Conservation (phyloP, 92 coral and sea anemone genomes). For the Phenganax marumi region DNA sequence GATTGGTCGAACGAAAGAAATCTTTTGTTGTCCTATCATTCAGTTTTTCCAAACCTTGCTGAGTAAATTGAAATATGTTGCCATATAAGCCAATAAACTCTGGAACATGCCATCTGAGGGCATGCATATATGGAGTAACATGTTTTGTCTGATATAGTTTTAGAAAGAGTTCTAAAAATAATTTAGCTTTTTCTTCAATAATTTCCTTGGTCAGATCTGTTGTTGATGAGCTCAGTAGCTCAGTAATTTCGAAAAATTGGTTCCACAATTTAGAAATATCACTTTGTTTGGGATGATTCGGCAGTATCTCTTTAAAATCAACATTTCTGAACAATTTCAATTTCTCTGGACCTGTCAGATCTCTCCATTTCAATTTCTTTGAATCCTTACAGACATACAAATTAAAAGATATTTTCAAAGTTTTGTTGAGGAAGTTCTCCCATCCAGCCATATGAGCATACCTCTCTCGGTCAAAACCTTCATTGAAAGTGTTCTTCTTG, state of each 20-base stretch:
- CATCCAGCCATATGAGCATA: conserved; percentile 42
- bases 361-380: conserved; percentile 51
- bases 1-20: conserved; percentile 41
- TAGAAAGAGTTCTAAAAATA: conserved; percentile 32
- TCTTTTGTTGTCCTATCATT: conserved; percentile 61
- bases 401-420: conserved; percentile 44
- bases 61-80: conserved; percentile 34
- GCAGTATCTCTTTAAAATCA: conserved; percentile 23
- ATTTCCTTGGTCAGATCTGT: conserved; percentile 13
- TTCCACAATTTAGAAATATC: conserved; percentile 42
- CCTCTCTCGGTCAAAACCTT: conserved; percentile 25
- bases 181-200: conserved; percentile 26
- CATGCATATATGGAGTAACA: conserved; percentile 48
- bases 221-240: conserved; percentile 10
- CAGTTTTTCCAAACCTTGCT: conserved; percentile 53
- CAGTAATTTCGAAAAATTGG: conserved; percentile 22
- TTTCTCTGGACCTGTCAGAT: conserved; percentile 45
- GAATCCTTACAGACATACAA: conserved; percentile 45
- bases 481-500: conserved; percentile 44
- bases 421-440: conserved; percentile 34
- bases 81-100: conserved; percentile 49
- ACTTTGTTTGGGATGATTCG: conserved; percentile 23
- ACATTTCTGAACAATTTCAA: conserved; percentile 35
- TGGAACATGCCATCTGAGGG: too few species aligned
- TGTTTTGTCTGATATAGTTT: conserved; percentile 40